These are phyloP conservation scores for Polyergus mexicanus DNA, from an alignment of 1,140 invertebrate species.

Conservation along the genomic window DNA sequence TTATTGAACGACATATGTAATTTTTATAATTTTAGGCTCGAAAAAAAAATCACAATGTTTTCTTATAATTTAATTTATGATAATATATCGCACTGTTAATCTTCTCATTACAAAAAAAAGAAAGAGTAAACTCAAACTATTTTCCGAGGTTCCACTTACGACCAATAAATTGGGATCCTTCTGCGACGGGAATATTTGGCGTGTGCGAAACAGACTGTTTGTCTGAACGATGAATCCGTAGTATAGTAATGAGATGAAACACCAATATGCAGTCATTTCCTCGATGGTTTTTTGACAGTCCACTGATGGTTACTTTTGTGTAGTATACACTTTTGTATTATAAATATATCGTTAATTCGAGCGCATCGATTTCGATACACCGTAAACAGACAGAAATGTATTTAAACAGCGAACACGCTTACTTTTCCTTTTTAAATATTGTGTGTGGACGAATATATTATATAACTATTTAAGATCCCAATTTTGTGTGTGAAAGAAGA, in stretches of 20 bases:
- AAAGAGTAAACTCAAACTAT: neutral
- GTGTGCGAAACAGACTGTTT: slow-evolving; percentile 23
- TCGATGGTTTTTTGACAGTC: too few relatives aligned
- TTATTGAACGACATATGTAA: too few relatives aligned
- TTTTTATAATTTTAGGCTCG: neutral
- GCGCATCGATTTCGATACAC: neutral
- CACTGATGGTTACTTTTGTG: neutral
- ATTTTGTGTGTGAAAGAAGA: too few relatives aligned
- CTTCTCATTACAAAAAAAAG: neutral
- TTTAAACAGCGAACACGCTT: neutral
- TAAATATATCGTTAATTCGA: neutral
- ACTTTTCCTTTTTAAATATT: neutral
- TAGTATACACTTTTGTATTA: slow-evolving; percentile 2
- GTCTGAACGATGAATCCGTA: slow-evolving; percentile 16
- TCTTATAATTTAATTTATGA: too few relatives aligned
- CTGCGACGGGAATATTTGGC: neutral
- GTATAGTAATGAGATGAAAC: slow-evolving; percentile 1
- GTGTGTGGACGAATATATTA: neutral
- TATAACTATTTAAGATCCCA: too few relatives aligned
- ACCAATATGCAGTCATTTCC: slow-evolving; percentile 14
- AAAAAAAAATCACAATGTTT: neutral
- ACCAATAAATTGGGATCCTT: slow-evolving; percentile 20
- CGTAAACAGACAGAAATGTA: neutral
- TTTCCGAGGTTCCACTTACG: slow-evolving; percentile 28
- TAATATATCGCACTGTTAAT: neutral